A percentile compares a stretch with the other conserved stretches of the same genome.
Evolutionary conservation across 1,140 invertebrate species (phyloP).

Genomic region (Papilio glaucus): DNA sequence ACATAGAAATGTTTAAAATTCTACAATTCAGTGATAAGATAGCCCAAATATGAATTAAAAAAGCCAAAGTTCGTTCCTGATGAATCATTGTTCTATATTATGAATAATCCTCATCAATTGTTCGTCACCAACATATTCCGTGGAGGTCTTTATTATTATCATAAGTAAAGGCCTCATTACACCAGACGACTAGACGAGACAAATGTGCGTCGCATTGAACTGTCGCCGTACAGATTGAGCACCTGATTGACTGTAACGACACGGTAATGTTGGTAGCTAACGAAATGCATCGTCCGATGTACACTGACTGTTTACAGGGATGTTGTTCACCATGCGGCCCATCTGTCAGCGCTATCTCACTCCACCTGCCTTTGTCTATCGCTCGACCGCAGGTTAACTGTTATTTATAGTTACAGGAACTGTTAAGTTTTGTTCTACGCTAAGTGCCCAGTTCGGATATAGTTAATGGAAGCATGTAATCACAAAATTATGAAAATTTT

Average conservation of each 20-base stretch:
- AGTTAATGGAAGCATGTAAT: neutral
- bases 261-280: constrained; percentile 48
- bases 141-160: constrained; percentile 28
- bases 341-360: constrained; percentile 36
- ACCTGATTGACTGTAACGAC: constrained; percentile 51
- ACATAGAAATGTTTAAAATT: too few species aligned
- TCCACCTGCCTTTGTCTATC: constrained; percentile 24
- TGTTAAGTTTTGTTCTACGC: constrained; percentile 3
- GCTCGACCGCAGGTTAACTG: neutral
- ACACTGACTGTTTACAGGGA: constrained; percentile 24
- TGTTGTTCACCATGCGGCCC: neutral
- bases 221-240: constrained; percentile 55
- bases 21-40: too few species aligned
- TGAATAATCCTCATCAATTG: neutral
- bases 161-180: constrained; percentile 46
- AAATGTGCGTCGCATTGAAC: constrained; percentile 64
- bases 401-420: constrained; percentile 28
- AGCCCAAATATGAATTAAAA: too few species aligned
- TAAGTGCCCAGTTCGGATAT: constrained; percentile 3
- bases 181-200: constrained; percentile 52
- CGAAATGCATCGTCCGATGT: constrained; percentile 40
- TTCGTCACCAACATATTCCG: neutral
- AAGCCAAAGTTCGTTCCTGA: neutral
- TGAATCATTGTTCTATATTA: neutral
- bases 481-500: neutral